A percentile compares a stretch with the other conserved stretches of the same genome.
Evolutionary conservation across 2,797 vertebrate species (phyloP).

Genomic region (Calcarius lapponicus): DNA sequence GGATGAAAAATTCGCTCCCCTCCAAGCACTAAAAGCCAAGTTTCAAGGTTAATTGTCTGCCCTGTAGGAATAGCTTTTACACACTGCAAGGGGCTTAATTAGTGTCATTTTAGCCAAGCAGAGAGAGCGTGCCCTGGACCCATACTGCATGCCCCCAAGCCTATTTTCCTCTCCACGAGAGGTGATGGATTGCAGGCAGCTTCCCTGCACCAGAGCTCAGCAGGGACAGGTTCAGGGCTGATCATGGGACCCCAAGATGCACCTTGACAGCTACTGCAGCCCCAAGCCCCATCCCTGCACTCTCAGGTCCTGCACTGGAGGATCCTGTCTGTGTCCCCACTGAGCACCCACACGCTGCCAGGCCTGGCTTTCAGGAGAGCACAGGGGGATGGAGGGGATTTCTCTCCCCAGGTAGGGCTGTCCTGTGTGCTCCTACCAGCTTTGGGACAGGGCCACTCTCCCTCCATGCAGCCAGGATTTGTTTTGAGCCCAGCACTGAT

Average conservation of each 20-base stretch:
- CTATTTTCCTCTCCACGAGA: background rate
- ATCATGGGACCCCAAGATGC: background rate
- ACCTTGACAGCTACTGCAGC: background rate
- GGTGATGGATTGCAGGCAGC: conserved; percentile 37
- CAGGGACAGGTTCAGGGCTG: background rate
- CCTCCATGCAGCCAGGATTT: background rate
- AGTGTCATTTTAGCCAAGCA: conserved; percentile 60
- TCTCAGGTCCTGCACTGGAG: background rate
- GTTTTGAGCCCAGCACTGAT: background rate
- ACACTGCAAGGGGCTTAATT: conserved; percentile 54
- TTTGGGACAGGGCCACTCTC: rapidly evolving
- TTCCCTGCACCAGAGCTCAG: background rate
- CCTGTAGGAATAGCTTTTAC: conserved; percentile 53
- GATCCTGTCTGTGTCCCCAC: background rate
- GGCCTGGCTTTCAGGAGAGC: background rate
- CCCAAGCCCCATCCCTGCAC: background rate
- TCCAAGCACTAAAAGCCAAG: conserved; percentile 64
- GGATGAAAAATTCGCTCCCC: conserved; percentile 50
- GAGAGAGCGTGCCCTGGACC: background rate
- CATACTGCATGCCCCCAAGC: background rate
- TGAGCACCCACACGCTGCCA: background rate
- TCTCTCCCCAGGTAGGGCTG: background rate
- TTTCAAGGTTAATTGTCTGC: conserved; percentile 63
- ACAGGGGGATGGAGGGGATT: background rate
- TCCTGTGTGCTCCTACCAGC: background rate